A percentile compares a stretch with the other conserved stretches of the same genome.
Conservation (phyloP, 1,140 invertebrate genomes). For the Hylyphantes graminicola region DNA sequence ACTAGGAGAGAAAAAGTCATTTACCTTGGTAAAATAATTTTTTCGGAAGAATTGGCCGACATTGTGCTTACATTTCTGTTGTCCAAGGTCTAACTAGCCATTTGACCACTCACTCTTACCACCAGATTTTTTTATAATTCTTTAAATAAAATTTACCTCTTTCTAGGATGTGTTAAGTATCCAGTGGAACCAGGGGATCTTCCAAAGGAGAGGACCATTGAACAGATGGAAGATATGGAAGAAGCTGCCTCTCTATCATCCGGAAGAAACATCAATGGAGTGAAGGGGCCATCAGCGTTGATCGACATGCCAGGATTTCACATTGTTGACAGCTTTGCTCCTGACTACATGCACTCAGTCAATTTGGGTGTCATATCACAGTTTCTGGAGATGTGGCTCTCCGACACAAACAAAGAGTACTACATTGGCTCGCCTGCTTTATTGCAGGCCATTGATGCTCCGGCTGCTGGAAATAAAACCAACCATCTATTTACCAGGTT, state of each 20-base stretch:
- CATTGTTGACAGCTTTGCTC: constrained; percentile 61
- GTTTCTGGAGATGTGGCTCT: neutral
- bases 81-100: no score
- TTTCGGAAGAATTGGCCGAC: no score
- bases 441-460: no score
- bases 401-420: neutral
- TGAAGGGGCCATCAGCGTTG: constrained; percentile 57
- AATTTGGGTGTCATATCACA: constrained; percentile 59
- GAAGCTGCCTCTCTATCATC: neutral
- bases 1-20: no score
- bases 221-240: constrained; percentile 54
- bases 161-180: neutral
- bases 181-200: constrained; percentile 55
- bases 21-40: no score
- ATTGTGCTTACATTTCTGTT: no score
- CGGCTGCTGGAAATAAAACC: no score
- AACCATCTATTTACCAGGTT: no score
- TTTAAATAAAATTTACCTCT: neutral
- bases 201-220: constrained; percentile 40
- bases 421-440: neutral
- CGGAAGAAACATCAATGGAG: constrained; percentile 47
- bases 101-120: no score
- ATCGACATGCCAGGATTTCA: constrained; percentile 63
- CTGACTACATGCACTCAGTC: constrained; percentile 65
- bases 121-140: no score